These are phyloP conservation scores for Drosophila kanapiae DNA, from an alignment of 1,140 invertebrate genomes.

Conservation along the genomic window DNA sequence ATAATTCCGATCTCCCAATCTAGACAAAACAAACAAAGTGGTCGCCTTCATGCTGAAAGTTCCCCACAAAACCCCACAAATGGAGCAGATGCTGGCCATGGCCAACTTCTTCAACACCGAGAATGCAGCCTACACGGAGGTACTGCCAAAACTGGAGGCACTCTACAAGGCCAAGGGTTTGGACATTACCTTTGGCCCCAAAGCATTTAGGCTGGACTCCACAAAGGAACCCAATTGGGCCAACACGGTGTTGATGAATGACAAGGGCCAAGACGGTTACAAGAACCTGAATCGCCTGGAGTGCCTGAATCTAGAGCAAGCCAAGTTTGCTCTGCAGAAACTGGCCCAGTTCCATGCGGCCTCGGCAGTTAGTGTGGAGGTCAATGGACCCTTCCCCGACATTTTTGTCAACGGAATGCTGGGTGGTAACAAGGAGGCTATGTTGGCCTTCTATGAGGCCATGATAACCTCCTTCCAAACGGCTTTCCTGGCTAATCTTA, in stretches of 20 bases:
- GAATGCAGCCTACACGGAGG: conserved; percentile 59
- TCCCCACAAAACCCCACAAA: conserved; percentile 55
- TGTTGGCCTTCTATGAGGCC: conserved; percentile 31
- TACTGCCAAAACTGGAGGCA: conserved; percentile 63
- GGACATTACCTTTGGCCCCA: conserved; percentile 56
- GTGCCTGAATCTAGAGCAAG: conserved; percentile 86
- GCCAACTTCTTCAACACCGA: conserved; percentile 67
- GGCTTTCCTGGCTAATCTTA: conserved; percentile 56
- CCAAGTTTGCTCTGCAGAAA: conserved; percentile 85
- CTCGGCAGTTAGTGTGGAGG: conserved; percentile 42
- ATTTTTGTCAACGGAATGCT: conserved; percentile 45
- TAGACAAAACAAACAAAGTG: conserved; percentile 56
- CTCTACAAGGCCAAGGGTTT: conserved; percentile 65
- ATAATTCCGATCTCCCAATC: not conserved
- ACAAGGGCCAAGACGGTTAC: conserved; percentile 86
- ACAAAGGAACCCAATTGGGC: conserved; percentile 43
- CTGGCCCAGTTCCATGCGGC: conserved; percentile 87
- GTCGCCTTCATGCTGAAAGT: conserved; percentile 73
- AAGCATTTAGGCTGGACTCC: conserved; percentile 51
- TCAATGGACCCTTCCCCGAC: conserved; percentile 55
- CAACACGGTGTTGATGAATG: conserved; percentile 85
- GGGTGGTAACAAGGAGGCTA: conserved; percentile 6
- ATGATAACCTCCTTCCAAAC: conserved; percentile 45
- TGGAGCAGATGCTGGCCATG: conserved; percentile 62
- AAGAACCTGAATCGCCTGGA: conserved; percentile 86